phyloP scores from a whole-genome alignment of 2,888 invertebrate species.

The Tipula lateralis region DNA sequence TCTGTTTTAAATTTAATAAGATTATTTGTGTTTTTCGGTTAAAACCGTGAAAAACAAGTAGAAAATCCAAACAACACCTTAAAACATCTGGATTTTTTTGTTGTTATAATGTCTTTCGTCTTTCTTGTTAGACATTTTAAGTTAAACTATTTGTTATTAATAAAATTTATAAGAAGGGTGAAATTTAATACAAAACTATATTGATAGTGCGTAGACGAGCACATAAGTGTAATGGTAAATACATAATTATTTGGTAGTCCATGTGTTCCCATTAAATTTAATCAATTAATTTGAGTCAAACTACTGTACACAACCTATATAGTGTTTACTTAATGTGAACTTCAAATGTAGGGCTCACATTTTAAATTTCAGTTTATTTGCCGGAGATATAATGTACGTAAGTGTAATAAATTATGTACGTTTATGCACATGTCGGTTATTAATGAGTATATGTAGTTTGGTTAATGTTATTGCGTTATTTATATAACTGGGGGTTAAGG shows the following conservation, averaged over 20 bases:
- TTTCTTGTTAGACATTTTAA: neutral
- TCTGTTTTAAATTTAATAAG: slow-evolving; percentile 15
- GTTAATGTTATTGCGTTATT: no score
- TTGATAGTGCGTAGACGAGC: no score
- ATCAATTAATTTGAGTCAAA: neutral
- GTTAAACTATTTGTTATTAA: neutral
- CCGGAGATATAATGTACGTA: neutral
- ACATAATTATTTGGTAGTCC: neutral
- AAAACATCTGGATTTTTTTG: slow-evolving; percentile 11
- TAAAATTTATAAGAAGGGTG: neutral
- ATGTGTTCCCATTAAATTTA: slow-evolving; percentile 11
- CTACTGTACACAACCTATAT: no score
- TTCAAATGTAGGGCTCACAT: neutral
- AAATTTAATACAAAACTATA: neutral
- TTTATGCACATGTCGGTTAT: neutral
- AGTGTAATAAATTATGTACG: neutral
- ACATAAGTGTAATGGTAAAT: neutral
- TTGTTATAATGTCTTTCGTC: no score
- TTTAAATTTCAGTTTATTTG: neutral
- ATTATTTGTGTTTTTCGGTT: slow-evolving; percentile 11
- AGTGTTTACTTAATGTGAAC: no score
- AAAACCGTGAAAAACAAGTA: slow-evolving; percentile 15
- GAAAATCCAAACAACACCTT: neutral
- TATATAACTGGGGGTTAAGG: no score
- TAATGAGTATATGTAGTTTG: neutral